Conservation (phyloP, 2,888 invertebrate species). For the Epirrhoe alternata region DNA sequence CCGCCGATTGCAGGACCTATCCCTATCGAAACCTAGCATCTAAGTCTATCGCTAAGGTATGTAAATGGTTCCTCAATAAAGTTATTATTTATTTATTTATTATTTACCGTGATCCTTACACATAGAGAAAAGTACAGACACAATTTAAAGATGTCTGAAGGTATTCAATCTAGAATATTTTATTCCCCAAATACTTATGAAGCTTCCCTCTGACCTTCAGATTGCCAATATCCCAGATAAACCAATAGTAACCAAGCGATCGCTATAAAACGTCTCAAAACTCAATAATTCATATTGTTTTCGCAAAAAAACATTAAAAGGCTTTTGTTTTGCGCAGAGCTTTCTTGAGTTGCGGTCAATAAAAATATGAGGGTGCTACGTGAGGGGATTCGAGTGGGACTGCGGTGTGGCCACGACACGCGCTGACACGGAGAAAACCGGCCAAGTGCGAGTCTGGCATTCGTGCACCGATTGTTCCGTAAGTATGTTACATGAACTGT, state of each 20-base stretch:
- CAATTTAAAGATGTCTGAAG: background rate
- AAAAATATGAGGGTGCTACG: conserved; percentile 60
- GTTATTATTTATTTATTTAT: too few relatives aligned
- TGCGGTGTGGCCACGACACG: conserved; percentile 1
- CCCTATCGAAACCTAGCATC: too few relatives aligned
- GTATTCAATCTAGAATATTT: background rate
- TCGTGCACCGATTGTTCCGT: too few relatives aligned
- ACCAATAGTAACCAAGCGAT: background rate
- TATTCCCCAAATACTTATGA: background rate
- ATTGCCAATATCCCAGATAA: too few relatives aligned
- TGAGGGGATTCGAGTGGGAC: conserved; percentile 51
- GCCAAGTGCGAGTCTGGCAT: too few relatives aligned
- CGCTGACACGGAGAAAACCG: background rate
- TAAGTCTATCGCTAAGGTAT: too few relatives aligned
- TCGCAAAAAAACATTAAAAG: conserved; percentile 57
- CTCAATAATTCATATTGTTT: conserved; percentile 57
- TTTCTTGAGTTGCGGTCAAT: conserved; percentile 64
- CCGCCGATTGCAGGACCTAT: too few relatives aligned
- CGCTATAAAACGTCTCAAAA: conserved; percentile 35
- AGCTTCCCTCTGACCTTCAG: conserved; percentile 10
- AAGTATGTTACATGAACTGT: too few relatives aligned
- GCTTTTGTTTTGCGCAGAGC: conserved; percentile 56
- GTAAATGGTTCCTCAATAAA: too few relatives aligned
- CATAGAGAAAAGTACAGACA: background rate
- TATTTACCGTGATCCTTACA: too few relatives aligned